phyloP scores from a whole-genome alignment of 2,797 vertebrate species.

The Micrastur ruficollis region DNA sequence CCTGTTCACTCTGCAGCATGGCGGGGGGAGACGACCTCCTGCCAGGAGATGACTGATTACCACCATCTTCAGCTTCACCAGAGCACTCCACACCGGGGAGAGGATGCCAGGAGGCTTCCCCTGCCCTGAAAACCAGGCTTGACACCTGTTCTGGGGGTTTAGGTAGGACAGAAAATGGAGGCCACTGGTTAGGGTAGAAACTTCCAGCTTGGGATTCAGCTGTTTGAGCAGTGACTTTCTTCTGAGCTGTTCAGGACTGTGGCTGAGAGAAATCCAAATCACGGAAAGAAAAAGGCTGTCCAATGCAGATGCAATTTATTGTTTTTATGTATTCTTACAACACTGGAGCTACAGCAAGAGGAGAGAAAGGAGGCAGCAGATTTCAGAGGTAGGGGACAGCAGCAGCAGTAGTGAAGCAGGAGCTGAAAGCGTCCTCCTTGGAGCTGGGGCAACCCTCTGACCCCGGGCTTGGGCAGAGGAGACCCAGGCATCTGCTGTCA shows the following conservation, averaged over 20 bases:
- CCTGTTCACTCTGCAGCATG: neutral
- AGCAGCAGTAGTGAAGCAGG: neutral
- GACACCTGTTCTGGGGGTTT: neutral
- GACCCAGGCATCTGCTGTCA: neutral
- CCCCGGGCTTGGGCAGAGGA: neutral
- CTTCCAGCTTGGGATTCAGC: neutral
- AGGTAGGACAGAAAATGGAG: neutral
- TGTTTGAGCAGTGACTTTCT: neutral
- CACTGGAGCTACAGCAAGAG: neutral
- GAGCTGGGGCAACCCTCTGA: neutral
- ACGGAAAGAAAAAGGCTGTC: neutral
- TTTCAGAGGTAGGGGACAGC: neutral
- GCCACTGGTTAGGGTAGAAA: neutral
- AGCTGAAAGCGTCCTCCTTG: neutral
- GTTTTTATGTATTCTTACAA: neutral
- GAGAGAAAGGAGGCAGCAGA: neutral
- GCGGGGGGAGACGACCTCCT: neutral
- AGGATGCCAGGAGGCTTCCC: neutral
- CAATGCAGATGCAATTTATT: constrained; percentile 4
- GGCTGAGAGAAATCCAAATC: neutral
- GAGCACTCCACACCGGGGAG: neutral
- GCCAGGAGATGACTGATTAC: accelerated
- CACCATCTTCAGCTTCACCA: neutral
- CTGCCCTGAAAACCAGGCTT: neutral
- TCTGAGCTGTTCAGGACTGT: neutral